Evolutionary conservation across 2,797 vertebrate genomes (phyloP), one percentile per base, ranked within the genome.

Genomic region (Galaxias olidus): DNA sequence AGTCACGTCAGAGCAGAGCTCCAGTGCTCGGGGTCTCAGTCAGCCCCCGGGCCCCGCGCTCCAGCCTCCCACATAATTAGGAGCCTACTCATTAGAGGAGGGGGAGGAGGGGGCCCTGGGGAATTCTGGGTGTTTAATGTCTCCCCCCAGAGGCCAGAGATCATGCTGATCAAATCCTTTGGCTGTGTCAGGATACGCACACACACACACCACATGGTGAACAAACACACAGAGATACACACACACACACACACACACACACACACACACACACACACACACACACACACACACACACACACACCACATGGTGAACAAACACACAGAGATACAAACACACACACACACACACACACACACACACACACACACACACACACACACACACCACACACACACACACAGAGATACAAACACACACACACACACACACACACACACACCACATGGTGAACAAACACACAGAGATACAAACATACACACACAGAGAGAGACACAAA

Each of bases 41-140:
- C 90, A 82, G 90, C n/a, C 90, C 90, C 91, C 89, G 57, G 93
- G 93, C 94, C 93, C 92, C 84, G 81, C 82, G 91, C 93, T 92
- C 91, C 93, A 94, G 93, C 94, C 94, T 92, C 93, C 91, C 94
- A 94, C 95, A 97, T 97, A 96, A 97, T 98, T 96, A 98, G 94
- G 93, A 96, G 93, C 92, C 93, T 95, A 96, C 95, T 98, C 95
- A 97, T 98, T 98, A 97, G 83, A 83, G 87, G 76, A 83, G 78
- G 59, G 9, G 54, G 72, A 58, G 63, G 74, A 63, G 74, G 70
- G 80, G 83, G 79, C 79, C 65, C 74, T 80, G 82, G 83, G 78
- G 55, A 73, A 76, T 79, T 80, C 76, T 74, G 92, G 90, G 88
- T 90, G 92, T 93, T 93, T 93, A 93, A 95, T 94, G 92, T 90